These are phyloP conservation scores for Lindbergichthys nudifrons DNA, from an alignment of 2,797 vertebrate species.

Conservation along the genomic window DNA sequence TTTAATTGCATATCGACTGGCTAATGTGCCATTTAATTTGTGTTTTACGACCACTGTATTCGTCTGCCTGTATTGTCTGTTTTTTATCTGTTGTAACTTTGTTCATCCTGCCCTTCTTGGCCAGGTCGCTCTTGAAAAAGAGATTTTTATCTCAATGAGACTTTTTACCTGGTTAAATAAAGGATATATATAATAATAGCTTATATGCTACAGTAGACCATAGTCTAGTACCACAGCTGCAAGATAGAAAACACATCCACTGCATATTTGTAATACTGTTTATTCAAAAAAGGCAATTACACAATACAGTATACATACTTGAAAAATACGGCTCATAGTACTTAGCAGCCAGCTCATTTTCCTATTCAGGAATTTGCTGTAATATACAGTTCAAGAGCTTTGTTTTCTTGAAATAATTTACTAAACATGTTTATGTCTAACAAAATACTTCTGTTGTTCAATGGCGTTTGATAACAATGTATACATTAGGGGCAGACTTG, in stretches of 20 bases:
- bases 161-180: too few relatives aligned
- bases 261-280: conserved; percentile 40
- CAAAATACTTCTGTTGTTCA: conserved; percentile 43
- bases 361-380: conserved; percentile 33
- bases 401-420: conserved; percentile 33
- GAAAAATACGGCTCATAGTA: conserved; percentile 34
- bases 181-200: too few relatives aligned
- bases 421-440: conserved; percentile 34
- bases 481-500: conserved; percentile 15
- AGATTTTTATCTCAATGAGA: too few relatives aligned
- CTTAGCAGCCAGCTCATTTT: conserved; percentile 50
- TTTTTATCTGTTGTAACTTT: too few relatives aligned
- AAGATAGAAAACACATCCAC: neutral
- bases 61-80: too few relatives aligned
- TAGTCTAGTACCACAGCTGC: neutral
- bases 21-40: too few relatives aligned
- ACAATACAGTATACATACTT: conserved; percentile 45
- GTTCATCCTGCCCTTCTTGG: too few relatives aligned
- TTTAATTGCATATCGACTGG: too few relatives aligned
- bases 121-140: too few relatives aligned
- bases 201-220: too few relatives aligned
- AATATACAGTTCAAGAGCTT: conserved; percentile 56
- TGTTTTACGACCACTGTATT: too few relatives aligned
- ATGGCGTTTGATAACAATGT: conserved; percentile 4
- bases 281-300: conserved; percentile 55